A percentile compares a stretch with the other conserved stretches of the same genome.
Conservation (phyloP, 2,113 vertebrate genomes). For the Equus quagga region DNA sequence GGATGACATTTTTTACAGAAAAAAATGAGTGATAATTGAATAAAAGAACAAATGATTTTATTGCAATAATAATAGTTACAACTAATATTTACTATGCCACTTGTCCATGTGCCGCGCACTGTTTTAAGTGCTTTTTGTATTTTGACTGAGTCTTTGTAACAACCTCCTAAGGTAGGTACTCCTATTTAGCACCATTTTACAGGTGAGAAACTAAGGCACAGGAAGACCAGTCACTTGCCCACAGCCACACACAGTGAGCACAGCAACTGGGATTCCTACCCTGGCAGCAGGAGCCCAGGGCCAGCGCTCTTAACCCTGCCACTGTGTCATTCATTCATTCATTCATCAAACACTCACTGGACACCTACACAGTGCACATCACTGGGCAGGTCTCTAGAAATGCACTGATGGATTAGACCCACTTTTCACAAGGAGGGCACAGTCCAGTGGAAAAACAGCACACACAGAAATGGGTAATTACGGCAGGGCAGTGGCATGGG, state of each 20-base stretch:
- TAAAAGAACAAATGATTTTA: not conserved
- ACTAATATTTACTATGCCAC: not conserved
- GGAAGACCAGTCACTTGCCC: not conserved
- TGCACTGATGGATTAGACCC: not conserved
- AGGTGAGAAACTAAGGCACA: not conserved
- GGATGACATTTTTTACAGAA: not conserved
- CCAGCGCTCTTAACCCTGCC: not conserved
- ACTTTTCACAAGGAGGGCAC: not conserved
- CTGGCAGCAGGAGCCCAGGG: not conserved
- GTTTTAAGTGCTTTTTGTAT: not conserved
- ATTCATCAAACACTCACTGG: not conserved
- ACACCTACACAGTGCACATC: too few species aligned
- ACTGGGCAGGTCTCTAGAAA: constrained; percentile 2
- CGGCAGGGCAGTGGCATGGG: not conserved
- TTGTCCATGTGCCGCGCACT: not conserved
- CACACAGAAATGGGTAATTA: not conserved
- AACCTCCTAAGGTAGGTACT: not conserved
- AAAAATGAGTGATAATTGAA: not conserved
- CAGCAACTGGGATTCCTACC: constrained; percentile 54
- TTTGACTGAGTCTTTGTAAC: not conserved
- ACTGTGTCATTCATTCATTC: not conserved
- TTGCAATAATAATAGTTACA: not conserved
- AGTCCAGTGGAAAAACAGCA: not conserved
- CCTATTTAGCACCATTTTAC: not conserved
- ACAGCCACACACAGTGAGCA: not conserved